phyloP scores from a whole-genome alignment of 2,888 invertebrate genomes.

The Cacoxenus indagator region DNA sequence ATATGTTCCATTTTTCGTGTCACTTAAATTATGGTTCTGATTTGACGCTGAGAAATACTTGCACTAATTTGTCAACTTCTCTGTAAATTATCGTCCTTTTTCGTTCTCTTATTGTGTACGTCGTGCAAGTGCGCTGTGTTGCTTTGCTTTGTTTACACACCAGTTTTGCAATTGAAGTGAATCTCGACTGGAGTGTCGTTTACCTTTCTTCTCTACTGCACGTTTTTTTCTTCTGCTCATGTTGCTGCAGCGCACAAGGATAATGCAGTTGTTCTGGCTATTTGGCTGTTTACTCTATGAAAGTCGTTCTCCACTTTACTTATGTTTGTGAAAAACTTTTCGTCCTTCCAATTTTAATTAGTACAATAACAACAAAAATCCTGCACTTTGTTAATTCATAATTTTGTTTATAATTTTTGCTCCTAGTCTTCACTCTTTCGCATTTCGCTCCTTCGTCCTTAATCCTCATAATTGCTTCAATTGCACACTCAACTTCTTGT shows the following conservation, averaged over 20 bases:
- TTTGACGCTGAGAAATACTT: not conserved
- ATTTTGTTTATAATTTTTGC: not conserved
- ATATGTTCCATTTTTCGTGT: not conserved
- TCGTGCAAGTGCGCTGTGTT: not conserved
- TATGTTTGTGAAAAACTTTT: not conserved
- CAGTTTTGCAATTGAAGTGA: not conserved
- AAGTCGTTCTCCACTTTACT: not conserved
- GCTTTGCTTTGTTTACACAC: not conserved
- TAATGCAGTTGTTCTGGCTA: not conserved
- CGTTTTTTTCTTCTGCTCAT: not conserved
- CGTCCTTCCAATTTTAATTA: not conserved
- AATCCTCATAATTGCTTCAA: not conserved
- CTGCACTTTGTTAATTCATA: conserved; percentile 4
- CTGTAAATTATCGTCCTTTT: not conserved
- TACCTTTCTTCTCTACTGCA: not conserved
- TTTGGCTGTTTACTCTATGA: not conserved
- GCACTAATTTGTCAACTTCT: conserved; percentile 6
- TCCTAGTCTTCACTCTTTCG: not conserved
- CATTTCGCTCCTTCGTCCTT: not conserved
- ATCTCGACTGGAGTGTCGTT: not conserved
- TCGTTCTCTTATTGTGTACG: not conserved
- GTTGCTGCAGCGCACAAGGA: not conserved
- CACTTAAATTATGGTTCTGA: not conserved
- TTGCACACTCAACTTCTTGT: not conserved
- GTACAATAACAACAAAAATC: not conserved